Percentiles rank a stretch among this genome's conserved stretches.
phyloP scores from a whole-genome alignment of 2,888 invertebrate genomes.

The Ptychoptera contaminata region DNA sequence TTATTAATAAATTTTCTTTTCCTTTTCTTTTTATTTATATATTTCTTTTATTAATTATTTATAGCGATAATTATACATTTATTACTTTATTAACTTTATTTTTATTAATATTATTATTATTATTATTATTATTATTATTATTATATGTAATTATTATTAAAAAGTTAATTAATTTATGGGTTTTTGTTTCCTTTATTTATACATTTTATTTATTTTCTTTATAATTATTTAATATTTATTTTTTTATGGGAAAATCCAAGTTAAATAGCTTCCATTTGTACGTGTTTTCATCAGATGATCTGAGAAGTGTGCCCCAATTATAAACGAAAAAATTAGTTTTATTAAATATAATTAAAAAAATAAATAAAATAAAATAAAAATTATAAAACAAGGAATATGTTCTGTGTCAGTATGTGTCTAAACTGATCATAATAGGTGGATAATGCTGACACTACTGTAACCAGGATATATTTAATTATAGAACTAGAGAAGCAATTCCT shows the following conservation, averaged over 20 bases:
- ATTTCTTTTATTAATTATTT: neutral
- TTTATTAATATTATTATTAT: neutral
- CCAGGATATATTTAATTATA: no score
- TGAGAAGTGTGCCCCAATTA: constrained; percentile 27
- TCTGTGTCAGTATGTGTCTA: no score
- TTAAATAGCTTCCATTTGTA: constrained; percentile 35
- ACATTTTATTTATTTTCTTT: no score
- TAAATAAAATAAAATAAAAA: neutral
- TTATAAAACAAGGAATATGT: neutral
- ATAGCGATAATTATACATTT: neutral
- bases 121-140: no score
- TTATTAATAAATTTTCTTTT: neutral
- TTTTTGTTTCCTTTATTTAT: no score
- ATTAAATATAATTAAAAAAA: neutral
- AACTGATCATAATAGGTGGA: no score
- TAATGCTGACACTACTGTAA: no score
- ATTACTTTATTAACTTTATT: neutral
- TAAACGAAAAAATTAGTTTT: neutral
- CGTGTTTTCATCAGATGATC: constrained; percentile 57
- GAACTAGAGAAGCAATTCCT: no score
- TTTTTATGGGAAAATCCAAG: neutral
- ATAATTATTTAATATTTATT: neutral
- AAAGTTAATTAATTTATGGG: no score
- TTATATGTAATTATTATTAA: no score
- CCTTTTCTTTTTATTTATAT: neutral